Conservation (phyloP, 2,888 invertebrate genomes). For the Syrphus vitripennis region DNA sequence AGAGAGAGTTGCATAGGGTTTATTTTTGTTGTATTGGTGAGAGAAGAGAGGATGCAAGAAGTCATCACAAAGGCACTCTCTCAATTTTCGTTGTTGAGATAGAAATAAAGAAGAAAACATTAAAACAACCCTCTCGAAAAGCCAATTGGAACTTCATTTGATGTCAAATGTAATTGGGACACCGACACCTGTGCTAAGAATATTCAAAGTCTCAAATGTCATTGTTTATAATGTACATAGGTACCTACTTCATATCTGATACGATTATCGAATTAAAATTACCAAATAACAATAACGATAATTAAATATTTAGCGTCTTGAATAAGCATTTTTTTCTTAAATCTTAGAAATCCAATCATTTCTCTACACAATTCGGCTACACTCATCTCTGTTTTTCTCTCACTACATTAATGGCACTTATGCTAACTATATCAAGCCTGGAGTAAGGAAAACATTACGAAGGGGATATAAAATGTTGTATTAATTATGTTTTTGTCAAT, state of each 20-base stretch:
- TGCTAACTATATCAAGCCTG: background rate
- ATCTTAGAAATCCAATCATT: too few relatives aligned
- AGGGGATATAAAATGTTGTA: background rate
- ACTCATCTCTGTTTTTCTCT: background rate
- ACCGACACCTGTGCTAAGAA: slow-evolving; percentile 62
- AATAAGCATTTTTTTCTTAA: too few relatives aligned
- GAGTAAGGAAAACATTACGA: background rate
- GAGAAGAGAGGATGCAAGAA: background rate
- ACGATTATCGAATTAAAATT: too few relatives aligned
- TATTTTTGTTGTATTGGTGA: background rate
- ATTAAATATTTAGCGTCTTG: too few relatives aligned
- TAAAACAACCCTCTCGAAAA: slow-evolving; percentile 63
- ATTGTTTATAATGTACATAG: too few relatives aligned
- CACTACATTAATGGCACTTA: slow-evolving; percentile 31
- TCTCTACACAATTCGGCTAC: background rate
- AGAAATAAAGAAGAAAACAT: slow-evolving; percentile 31
- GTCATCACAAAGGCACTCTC: background rate
- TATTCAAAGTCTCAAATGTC: background rate
- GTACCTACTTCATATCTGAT: too few relatives aligned
- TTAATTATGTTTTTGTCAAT: too few relatives aligned
- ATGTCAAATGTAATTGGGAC: slow-evolving; percentile 64
- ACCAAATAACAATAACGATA: too few relatives aligned
- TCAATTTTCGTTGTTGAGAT: background rate
- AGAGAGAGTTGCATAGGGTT: background rate
- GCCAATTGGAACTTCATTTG: slow-evolving; percentile 52